Evolutionary conservation across 37 sponge, comb jelly and placozoan species (phyloP), one percentile per base, ranked within the genome.

Genomic region (Beroe ovata): DNA sequence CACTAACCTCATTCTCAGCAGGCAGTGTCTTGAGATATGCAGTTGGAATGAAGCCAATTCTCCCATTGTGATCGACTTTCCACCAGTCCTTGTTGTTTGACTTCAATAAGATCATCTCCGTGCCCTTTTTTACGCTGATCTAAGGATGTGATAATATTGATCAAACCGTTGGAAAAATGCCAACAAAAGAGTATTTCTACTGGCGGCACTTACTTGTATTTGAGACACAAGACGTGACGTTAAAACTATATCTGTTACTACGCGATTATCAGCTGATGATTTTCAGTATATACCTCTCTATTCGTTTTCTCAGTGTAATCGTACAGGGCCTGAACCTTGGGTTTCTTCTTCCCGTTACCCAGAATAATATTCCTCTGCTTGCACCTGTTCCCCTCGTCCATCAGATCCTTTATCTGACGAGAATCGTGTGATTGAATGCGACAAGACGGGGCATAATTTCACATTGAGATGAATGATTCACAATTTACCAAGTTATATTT

Each of bases 271-370:
- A n/a, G n/a, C n/a, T n/a, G n/a, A n/a, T n/a, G n/a, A n/a, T n/a
- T n/a, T n/a, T n/a, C n/a, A n/a, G n/a, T n/a, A n/a, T n/a, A n/a
- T 61, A 66, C 69, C 35, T 77, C 84, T 21, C 84, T 30, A 35
- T 77, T 77, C 8, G 38, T 77, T 23, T 77, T 77, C 47, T 77
- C 84, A 4, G 54, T 35, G 84, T 77, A 77, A 25, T 77, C 84
- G 23, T 77, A 77, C n/a, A 77, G 54, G 11, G 84, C 84, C 28
- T 77, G 84, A 3, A 77, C 84, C 41, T 77, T 77, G 8, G 84
- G 84, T 42, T 77, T 77, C 84, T 77, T 77, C 54, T 77, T 77
- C 38, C 84, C 84, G 25, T 77, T 77, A 2, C 84, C 84, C 19
- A 77, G 84, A 25, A 77, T 77, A 18, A 77, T 42, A 26, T 77